These are phyloP conservation scores for Microctenopoma lineatum DNA, from an alignment of 2,797 vertebrate genomes.

Conservation along the genomic window DNA sequence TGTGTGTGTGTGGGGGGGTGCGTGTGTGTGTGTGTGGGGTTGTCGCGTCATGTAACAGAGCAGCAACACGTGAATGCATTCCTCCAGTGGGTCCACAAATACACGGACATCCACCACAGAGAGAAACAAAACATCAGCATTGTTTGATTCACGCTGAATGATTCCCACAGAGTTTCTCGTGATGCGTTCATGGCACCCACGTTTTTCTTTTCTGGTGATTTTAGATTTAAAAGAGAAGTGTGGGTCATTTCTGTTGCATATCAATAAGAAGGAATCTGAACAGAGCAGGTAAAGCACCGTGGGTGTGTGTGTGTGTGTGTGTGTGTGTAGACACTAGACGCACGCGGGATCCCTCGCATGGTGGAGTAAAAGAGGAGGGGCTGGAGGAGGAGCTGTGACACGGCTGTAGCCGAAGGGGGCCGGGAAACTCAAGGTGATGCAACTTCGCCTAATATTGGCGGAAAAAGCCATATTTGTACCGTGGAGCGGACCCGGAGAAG, in stretches of 20 bases:
- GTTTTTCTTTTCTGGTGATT: not conserved
- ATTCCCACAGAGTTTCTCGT: too few relatives aligned
- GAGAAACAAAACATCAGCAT: not conserved
- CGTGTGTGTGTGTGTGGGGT: not conserved
- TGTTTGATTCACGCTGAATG: not conserved
- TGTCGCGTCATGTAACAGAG: constrained; percentile 45
- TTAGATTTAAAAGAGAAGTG: not conserved
- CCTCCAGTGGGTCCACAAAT: not conserved
- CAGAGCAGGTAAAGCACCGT: not conserved
- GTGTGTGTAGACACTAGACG: not conserved
- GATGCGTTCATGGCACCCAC: not conserved
- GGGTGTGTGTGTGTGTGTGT: too few relatives aligned
- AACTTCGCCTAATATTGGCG: constrained; percentile 40
- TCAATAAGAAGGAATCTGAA: too few relatives aligned
- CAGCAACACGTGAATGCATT: constrained; percentile 11
- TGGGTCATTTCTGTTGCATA: too few relatives aligned
- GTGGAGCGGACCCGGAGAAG: too few relatives aligned
- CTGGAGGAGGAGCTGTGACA: constrained; percentile 31
- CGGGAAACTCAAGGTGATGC: constrained; percentile 58
- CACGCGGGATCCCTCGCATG: constrained; percentile 12
- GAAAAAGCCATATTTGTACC: not conserved
- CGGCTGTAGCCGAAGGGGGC: constrained; percentile 10
- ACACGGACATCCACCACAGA: too few relatives aligned
- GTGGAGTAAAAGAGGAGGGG: constrained; percentile 48
- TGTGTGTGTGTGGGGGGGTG: not conserved